These are phyloP conservation scores for Cossypha dichroa DNA, from an alignment of 2,797 vertebrate genomes.

Conservation along the genomic window DNA sequence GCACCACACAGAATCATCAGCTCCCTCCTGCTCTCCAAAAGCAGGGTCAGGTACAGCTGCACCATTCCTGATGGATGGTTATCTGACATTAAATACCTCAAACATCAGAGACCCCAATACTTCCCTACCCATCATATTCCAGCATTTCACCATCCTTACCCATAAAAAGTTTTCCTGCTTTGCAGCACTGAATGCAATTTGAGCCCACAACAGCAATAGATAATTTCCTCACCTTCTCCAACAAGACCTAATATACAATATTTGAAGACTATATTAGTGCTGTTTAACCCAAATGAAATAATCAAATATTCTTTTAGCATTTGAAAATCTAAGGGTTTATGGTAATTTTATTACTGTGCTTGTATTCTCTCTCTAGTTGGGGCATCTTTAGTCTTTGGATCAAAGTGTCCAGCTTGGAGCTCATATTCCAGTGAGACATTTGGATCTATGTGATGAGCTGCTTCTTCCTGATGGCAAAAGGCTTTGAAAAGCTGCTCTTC, in stretches of 20 bases:
- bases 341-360: not conserved
- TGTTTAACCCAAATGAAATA: not conserved
- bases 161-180: not conserved
- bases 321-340: not conserved
- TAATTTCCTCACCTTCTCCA: not conserved
- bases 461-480: not conserved
- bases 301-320: not conserved
- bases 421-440: not conserved
- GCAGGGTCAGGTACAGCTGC: not conserved
- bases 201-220: not conserved
- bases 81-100: not conserved
- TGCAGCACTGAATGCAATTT: not conserved
- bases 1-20: not conserved
- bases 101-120: not conserved
- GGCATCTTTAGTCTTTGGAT: not conserved
- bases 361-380: not conserved
- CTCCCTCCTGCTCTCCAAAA: not conserved
- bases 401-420: not conserved
- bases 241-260: not conserved
- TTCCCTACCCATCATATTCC: not conserved
- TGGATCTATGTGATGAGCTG: not conserved
- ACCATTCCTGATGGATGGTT: accelerated
- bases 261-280: accelerated
- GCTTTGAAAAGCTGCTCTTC: not conserved
- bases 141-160: not conserved